Percentiles rank a stretch among this genome's conserved stretches.
Evolutionary conservation across 1,140 invertebrate species (phyloP).

Genomic region (Arion vulgaris): DNA sequence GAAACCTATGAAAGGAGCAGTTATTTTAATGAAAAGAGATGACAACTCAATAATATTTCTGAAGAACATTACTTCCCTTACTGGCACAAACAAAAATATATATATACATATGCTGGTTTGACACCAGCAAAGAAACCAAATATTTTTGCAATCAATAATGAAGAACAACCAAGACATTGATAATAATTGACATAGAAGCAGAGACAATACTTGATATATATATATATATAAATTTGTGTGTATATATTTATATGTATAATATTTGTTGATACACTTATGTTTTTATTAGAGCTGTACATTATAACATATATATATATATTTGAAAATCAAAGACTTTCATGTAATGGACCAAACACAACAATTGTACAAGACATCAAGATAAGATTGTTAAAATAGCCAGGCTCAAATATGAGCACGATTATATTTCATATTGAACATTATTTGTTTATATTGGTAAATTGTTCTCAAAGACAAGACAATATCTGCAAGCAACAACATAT

Average conservation of each 20-base stretch:
- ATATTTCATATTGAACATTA: neutral
- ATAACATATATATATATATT: too few relatives aligned
- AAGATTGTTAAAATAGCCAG: neutral
- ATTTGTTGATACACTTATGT: neutral
- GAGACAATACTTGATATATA: neutral
- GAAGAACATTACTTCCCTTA: too few relatives aligned
- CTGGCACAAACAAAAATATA: too few relatives aligned
- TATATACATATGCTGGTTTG: too few relatives aligned
- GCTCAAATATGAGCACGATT: neutral
- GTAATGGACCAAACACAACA: neutral
- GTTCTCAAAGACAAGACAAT: neutral
- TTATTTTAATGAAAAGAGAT: too few relatives aligned
- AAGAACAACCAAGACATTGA: too few relatives aligned
- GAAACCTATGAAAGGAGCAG: too few relatives aligned
- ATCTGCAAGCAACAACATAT: neutral
- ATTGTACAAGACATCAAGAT: neutral
- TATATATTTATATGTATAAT: slow-evolving; percentile 13
- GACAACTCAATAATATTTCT: too few relatives aligned
- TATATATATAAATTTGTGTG: neutral
- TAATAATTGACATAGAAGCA: neutral
- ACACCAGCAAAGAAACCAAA: too few relatives aligned
- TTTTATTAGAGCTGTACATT: neutral
- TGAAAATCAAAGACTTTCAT: neutral
- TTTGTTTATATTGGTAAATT: neutral
- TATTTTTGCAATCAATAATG: too few relatives aligned